phyloP scores from a whole-genome alignment of 2,888 invertebrate genomes.

The Pristionchus fissidentatus region DNA sequence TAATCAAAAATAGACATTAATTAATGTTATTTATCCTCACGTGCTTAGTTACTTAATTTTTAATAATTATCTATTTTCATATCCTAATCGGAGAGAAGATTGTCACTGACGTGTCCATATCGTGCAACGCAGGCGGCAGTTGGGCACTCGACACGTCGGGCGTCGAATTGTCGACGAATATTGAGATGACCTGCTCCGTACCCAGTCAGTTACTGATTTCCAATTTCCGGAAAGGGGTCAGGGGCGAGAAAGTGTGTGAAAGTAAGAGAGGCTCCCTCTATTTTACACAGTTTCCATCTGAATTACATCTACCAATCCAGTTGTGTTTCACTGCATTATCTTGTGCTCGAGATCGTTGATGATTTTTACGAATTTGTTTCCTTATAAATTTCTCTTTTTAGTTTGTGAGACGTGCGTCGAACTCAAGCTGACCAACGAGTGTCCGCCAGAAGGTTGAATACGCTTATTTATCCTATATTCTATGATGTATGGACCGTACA shows the following conservation, averaged over 20 bases:
- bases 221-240: no score
- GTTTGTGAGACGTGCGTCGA: slow-evolving; percentile 41
- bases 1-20: no score
- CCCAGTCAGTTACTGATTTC: neutral
- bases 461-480: neutral
- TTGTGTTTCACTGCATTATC: no score
- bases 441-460: slow-evolving; percentile 11
- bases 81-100: neutral
- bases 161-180: neutral
- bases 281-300: no score
- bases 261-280: no score
- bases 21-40: no score
- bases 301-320: neutral
- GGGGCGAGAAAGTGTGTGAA: no score
- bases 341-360: no score
- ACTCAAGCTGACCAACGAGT: slow-evolving; percentile 27
- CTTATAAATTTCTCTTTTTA: neutral
- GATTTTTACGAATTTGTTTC: neutral
- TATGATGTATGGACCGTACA: neutral
- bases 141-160: slow-evolving; percentile 32
- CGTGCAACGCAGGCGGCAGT: slow-evolving; percentile 37
- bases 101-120: slow-evolving; percentile 16
- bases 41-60: no score
- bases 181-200: slow-evolving; percentile 19
- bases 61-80: no score